A percentile compares a stretch with the other conserved stretches of the same genome.
These are phyloP conservation scores for Takifugu rubripes DNA, from an alignment of 2,797 vertebrate genomes.

Conservation along the genomic window DNA sequence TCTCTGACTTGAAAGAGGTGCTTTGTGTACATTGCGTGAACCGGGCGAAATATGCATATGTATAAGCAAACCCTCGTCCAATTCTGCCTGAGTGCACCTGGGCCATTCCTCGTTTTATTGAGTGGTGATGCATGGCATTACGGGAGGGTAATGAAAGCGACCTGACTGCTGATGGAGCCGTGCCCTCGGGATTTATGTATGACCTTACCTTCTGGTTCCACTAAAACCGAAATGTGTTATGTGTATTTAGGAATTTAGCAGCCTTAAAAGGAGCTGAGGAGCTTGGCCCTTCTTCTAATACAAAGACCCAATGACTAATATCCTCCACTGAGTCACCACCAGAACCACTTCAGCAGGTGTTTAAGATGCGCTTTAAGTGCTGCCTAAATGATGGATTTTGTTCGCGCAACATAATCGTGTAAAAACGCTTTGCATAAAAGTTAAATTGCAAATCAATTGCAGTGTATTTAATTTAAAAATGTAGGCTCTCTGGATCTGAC, in stretches of 20 bases:
- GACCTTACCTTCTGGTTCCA: conserved; percentile 43
- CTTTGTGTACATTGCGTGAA: too few relatives aligned
- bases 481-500: conserved; percentile 26
- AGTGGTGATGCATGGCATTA: conserved; percentile 18
- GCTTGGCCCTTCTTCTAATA: conserved; percentile 34
- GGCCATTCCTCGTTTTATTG: conserved; percentile 34
- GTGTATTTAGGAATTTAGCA: conserved; percentile 34
- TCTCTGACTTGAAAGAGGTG: conserved; percentile 18
- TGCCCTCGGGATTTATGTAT: conserved; percentile 37
- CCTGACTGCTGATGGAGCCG: conserved; percentile 35
- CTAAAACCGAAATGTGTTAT: conserved; percentile 44
- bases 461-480: conserved; percentile 16
- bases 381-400: conserved; percentile 13
- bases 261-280: conserved; percentile 28
- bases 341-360: conserved; percentile 44
- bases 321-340: conserved; percentile 50
- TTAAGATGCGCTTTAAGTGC: conserved; percentile 50
- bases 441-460: conserved; percentile 1
- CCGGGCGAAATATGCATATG: background rate
- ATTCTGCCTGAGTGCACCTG: conserved; percentile 4
- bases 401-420: conserved; percentile 7
- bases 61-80: conserved; percentile 5
- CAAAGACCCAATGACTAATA: conserved; percentile 46
- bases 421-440: background rate
- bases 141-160: conserved; percentile 50